These are phyloP conservation scores for Plebejus melissa DNA, from an alignment of 2,888 invertebrate genomes.

Conservation along the genomic window DNA sequence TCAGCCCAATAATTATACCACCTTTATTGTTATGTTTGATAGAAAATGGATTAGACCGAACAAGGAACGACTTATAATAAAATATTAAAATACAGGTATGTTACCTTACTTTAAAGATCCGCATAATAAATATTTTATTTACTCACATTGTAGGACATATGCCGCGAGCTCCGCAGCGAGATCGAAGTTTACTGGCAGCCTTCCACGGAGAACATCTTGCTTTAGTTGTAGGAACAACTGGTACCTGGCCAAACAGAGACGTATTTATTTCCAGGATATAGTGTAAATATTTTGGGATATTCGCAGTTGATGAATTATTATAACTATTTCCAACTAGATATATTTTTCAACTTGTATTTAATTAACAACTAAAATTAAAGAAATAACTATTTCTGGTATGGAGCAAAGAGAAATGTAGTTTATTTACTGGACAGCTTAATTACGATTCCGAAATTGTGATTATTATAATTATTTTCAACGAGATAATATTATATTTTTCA, in stretches of 20 bases:
- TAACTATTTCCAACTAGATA: too few species aligned
- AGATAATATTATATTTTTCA: too few species aligned
- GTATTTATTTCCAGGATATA: not conserved
- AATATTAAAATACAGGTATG: not conserved
- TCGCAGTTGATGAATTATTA: not conserved
- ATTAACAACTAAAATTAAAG: too few species aligned
- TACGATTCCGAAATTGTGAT: not conserved
- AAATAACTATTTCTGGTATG: too few species aligned
- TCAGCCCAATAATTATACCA: too few species aligned
- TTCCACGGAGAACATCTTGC: constrained; percentile 96
- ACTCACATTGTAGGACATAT: constrained; percentile 96
- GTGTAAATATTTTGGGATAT: not conserved
- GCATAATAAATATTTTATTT: constrained; percentile 18
- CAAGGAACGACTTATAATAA: too few species aligned
- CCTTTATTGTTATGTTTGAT: too few species aligned
- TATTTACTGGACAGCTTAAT: not conserved
- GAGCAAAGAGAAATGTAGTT: not conserved
- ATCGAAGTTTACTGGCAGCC: constrained; percentile 94
- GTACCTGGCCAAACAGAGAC: constrained; percentile 82
- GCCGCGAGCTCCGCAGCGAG: constrained; percentile 95
- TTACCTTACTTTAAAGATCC: not conserved
- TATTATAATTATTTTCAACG: too few species aligned
- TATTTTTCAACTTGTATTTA: too few species aligned
- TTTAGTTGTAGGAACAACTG: constrained; percentile 98
- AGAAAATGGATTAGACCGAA: too few species aligned